Evolutionary conservation across 2,888 invertebrate genomes (phyloP).

Genomic region (Hypercompe scribonia): DNA sequence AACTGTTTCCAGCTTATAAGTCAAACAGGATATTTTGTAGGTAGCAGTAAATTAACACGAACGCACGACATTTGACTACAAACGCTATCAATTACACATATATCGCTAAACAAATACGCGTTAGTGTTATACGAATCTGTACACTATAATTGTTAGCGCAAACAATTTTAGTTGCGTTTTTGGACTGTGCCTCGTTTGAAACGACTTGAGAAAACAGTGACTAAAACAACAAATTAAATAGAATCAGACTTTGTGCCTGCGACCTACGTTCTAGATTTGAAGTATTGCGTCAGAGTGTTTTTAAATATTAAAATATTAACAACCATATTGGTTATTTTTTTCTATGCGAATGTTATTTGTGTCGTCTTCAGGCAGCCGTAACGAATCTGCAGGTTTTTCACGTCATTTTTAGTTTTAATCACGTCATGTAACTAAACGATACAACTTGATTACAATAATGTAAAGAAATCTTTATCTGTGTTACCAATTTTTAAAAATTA

Average conservation of each 20-base stretch:
- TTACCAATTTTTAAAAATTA: no score
- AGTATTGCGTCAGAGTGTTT: neutral
- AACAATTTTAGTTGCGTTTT: conserved; percentile 73
- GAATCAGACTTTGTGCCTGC: neutral
- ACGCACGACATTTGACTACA: conserved; percentile 62
- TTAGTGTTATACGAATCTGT: conserved; percentile 72
- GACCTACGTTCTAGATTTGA: neutral
- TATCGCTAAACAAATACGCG: conserved; percentile 80
- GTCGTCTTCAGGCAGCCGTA: neutral
- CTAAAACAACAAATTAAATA: neutral
- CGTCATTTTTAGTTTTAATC: no score
- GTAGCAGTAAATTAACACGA: conserved; percentile 50
- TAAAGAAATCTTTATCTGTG: neutral
- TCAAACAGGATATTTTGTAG: conserved; percentile 37
- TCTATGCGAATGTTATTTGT: neutral
- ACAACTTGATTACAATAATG: neutral
- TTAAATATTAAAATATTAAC: neutral
- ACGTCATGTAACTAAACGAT: neutral
- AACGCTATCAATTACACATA: conserved; percentile 75
- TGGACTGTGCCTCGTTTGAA: conserved; percentile 64
- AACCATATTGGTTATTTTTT: neutral
- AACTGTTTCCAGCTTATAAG: conserved; percentile 14
- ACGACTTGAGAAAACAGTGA: neutral
- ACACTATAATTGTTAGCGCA: conserved; percentile 72
- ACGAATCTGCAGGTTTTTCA: neutral